Conservation (phyloP, 2,113 vertebrate species). For the Corvus moneduloides region DNA sequence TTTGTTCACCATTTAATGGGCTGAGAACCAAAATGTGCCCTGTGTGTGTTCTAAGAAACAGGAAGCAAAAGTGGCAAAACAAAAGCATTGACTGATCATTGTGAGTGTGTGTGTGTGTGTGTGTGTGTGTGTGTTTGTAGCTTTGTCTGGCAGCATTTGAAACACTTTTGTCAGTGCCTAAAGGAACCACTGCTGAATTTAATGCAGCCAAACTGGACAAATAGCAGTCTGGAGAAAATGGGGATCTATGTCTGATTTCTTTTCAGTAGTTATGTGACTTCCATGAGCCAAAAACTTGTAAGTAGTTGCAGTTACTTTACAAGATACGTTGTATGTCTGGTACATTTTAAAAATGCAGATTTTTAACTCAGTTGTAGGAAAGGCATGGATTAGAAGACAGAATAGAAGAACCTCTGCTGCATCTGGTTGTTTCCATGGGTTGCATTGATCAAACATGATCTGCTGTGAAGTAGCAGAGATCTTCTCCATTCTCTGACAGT, state of each 20-base stretch:
- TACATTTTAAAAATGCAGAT: background rate
- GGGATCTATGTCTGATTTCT: background rate
- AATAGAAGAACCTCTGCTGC: background rate
- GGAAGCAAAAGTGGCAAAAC: background rate
- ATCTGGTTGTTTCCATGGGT: background rate
- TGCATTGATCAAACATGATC: background rate
- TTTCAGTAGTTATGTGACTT: background rate
- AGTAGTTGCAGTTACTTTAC: background rate
- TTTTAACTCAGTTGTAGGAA: background rate
- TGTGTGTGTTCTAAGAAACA: background rate
- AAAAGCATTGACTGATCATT: background rate
- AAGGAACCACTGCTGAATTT: background rate
- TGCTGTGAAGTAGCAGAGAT: background rate
- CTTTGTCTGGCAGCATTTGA: background rate
- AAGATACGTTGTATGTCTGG: background rate
- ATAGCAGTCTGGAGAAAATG: background rate
- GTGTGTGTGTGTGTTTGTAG: background rate
- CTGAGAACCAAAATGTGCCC: background rate
- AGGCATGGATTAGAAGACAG: background rate
- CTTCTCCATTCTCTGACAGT: background rate
- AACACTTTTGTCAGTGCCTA: background rate
- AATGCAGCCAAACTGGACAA: background rate
- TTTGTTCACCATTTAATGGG: background rate
- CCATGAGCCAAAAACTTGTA: background rate
- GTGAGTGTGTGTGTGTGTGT: too few species aligned